A percentile compares a stretch with the other conserved stretches of the same genome.
Evolutionary conservation across 1,140 invertebrate species (phyloP).

Genomic region (Ctenoplectra terminalis): DNA sequence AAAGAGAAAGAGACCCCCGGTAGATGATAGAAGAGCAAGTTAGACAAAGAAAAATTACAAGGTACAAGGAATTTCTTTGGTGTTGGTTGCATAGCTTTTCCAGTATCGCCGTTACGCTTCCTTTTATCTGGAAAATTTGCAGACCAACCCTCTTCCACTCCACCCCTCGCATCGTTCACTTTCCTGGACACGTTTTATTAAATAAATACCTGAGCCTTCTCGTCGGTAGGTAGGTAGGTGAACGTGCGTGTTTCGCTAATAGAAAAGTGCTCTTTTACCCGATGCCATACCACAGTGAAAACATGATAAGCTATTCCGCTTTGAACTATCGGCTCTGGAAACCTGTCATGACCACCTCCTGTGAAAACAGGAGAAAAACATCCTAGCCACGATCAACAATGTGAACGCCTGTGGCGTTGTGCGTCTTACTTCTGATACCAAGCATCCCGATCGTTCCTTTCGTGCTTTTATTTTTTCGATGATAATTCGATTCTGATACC

Average conservation of each 20-base stretch:
- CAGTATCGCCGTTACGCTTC: slow-evolving; percentile 16
- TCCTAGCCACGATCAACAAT: slow-evolving; percentile 23
- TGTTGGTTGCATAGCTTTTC: slow-evolving; percentile 65
- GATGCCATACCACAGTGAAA: slow-evolving; percentile 67
- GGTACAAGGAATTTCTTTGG: slow-evolving; percentile 49
- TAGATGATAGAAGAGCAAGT: slow-evolving; percentile 32
- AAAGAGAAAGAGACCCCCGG: not conserved
- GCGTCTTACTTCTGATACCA: not conserved
- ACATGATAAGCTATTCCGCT: slow-evolving; percentile 68
- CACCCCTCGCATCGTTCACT: slow-evolving; percentile 23
- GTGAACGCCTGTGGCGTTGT: not conserved
- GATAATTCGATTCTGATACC: not conserved
- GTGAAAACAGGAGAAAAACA: slow-evolving; percentile 11
- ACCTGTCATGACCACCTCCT: not conserved
- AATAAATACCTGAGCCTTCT: slow-evolving; percentile 74
- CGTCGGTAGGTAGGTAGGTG: slow-evolving; percentile 61
- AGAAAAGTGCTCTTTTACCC: slow-evolving; percentile 63
- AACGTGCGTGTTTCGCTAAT: slow-evolving; percentile 56
- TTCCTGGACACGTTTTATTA: slow-evolving; percentile 74
- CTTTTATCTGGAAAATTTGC: slow-evolving; percentile 45
- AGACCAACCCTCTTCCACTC: not conserved
- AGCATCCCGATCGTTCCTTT: too few species aligned
- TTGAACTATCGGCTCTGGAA: slow-evolving; percentile 59
- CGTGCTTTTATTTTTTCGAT: not conserved
- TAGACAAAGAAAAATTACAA: slow-evolving; percentile 41